Base-by-base conservation (phyloP, 35 echinoderm and acorn worm genomes). In the Anneissia japonica region DNA sequence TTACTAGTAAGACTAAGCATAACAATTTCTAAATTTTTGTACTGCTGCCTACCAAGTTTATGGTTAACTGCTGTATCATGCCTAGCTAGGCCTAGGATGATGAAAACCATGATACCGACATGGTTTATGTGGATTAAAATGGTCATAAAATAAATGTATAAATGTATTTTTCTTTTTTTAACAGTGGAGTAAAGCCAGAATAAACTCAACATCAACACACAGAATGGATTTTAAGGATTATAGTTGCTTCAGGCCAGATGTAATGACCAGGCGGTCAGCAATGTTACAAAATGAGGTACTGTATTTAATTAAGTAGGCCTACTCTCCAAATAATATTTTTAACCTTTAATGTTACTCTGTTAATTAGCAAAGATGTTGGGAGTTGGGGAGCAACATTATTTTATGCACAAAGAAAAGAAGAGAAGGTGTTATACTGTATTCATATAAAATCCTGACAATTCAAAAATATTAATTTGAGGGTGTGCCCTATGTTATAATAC, bases 201-300 rank as follows among this genome's bases (percentile, higher is more conserved):
- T 79, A 35, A 87, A 85, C n/a, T 46, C 88, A 41, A 89, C 82
- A 36, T 99, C 96, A 89, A 94, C 96, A 36, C 96, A 99, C 32
- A 76, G 96, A 37, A 88, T 32, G 39, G 96, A 99, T 78, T 99
- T 89, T 74, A 75, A 43, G 32, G 46, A 93, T n/a, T 82, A 92
- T 76, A 37, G 89, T 7, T 76, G 85, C 23, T 94, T 83, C 39
- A 88, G 84, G 35, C 96, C 96, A 74, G 96, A 99, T 39, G 51
- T 94, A 35, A 88, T 94, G 89, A 99, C 96, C n/a, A 88, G 96
- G 82, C 81, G 96, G 39, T 86, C 89, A 73, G 96, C 87, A 19
- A 99, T 94, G 92, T 75, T 99, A 38, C 81, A 82, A 87, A 93
- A 90, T 86, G 96, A 99, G 36, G 96, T 99, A 92, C 85, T 85